These are phyloP conservation scores for Furcula furcula DNA, from an alignment of 2,888 invertebrate species.

Conservation along the genomic window DNA sequence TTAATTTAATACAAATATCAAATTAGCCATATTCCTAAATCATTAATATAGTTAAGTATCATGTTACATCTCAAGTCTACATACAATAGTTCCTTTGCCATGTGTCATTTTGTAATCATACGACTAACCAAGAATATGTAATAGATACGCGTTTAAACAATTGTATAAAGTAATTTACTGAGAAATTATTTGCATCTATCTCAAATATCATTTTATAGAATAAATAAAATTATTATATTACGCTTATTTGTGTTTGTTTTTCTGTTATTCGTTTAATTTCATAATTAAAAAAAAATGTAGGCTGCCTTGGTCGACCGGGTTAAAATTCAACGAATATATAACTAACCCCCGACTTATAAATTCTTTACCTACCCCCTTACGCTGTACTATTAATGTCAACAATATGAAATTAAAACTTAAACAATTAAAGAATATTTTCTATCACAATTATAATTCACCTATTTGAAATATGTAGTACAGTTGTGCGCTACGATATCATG, in stretches of 20 bases:
- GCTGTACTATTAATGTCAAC: too few relatives aligned
- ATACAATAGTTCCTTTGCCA: slow-evolving; percentile 81
- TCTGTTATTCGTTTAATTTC: not conserved
- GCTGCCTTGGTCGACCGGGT: too few relatives aligned
- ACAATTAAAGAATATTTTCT: too few relatives aligned
- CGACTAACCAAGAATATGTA: slow-evolving; percentile 63
- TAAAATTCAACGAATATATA: too few relatives aligned
- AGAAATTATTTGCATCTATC: slow-evolving; percentile 76
- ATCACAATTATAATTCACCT: too few relatives aligned
- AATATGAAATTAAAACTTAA: too few relatives aligned
- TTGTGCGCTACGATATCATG: too few relatives aligned
- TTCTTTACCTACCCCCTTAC: too few relatives aligned
- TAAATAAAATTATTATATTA: slow-evolving; percentile 71
- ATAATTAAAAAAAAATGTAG: not conserved
- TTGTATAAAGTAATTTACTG: slow-evolving; percentile 73
- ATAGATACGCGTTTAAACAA: slow-evolving; percentile 64
- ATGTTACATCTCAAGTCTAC: slow-evolving; percentile 71
- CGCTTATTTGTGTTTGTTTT: slow-evolving; percentile 29
- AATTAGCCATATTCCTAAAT: slow-evolving; percentile 68
- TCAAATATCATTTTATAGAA: slow-evolving; percentile 77
- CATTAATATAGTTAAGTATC: slow-evolving; percentile 48
- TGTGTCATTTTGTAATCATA: slow-evolving; percentile 79
- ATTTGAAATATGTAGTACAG: too few relatives aligned
- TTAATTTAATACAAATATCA: slow-evolving; percentile 51
- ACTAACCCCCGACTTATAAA: too few relatives aligned